Evolutionary conservation across 1,140 invertebrate genomes (phyloP).

Genomic region (Drosophila sturtevanti): DNA sequence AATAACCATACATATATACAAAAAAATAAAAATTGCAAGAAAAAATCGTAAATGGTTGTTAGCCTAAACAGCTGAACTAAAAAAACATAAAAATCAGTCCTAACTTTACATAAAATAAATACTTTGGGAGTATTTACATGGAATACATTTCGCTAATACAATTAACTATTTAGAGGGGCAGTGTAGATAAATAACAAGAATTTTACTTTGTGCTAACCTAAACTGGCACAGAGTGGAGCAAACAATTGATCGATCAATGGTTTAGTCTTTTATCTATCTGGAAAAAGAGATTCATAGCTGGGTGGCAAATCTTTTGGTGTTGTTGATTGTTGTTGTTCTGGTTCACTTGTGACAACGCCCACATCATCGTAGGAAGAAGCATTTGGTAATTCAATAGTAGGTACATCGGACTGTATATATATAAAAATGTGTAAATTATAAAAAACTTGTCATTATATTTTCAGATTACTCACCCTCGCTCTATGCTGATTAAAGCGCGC

Average conservation of each 20-base stretch:
- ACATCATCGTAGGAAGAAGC: constrained; percentile 43
- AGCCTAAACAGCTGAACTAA: constrained; percentile 17
- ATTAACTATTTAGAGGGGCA: background rate
- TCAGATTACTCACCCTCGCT: constrained; percentile 43
- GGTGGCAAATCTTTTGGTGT: constrained; percentile 80
- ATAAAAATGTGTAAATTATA: background rate
- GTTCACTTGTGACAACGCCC: constrained; percentile 28
- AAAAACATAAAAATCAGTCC: constrained; percentile 66
- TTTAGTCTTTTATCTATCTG: constrained; percentile 71
- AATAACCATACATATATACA: constrained; percentile 47
- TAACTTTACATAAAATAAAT: constrained; percentile 42
- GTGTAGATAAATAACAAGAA: constrained; percentile 33
- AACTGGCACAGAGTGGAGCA: constrained; percentile 65
- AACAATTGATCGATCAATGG: constrained; percentile 14
- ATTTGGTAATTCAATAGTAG: constrained; percentile 68
- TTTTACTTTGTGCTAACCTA: constrained; percentile 40
- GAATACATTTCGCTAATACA: constrained; percentile 32
- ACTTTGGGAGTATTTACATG: constrained; percentile 65
- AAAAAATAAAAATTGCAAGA: constrained; percentile 15
- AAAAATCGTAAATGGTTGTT: background rate
- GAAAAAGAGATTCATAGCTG: constrained; percentile 79
- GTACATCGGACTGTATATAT: constrained; percentile 58
- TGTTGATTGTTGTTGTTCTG: constrained; percentile 48
- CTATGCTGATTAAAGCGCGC: constrained; percentile 64
- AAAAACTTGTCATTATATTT: background rate